Evolutionary conservation across 2,888 invertebrate species (phyloP).

Genomic region (Tenthredo livida): DNA sequence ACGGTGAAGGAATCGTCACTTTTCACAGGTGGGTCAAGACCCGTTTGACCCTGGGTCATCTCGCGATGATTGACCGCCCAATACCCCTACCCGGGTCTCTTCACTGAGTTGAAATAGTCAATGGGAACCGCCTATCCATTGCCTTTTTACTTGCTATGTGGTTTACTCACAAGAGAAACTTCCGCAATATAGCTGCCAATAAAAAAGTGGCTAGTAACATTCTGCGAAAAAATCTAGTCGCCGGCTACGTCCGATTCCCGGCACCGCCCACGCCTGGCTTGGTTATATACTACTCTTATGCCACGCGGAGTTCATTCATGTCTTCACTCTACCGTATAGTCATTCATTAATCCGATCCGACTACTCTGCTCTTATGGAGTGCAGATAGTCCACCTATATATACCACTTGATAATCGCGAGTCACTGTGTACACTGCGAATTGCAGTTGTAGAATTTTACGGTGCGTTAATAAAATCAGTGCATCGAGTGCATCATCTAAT

Average conservation of each 20-base stretch:
- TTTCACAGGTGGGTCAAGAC: background rate
- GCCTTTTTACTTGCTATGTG: background rate
- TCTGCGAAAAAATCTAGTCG: conserved; percentile 63
- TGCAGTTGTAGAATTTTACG: background rate
- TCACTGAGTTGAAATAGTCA: background rate
- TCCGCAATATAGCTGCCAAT: conserved; percentile 26
- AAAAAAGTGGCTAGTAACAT: conserved; percentile 55
- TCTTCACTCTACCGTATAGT: conserved; percentile 72
- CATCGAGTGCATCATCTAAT: background rate
- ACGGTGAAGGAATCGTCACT: background rate
- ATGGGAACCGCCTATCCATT: background rate
- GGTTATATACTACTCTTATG: conserved; percentile 72
- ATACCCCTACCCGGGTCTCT: background rate
- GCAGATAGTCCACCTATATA: background rate
- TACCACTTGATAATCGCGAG: background rate
- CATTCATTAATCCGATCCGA: conserved; percentile 73
- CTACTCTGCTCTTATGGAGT: conserved; percentile 39
- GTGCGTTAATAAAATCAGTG: conserved; percentile 14
- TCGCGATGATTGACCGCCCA: background rate
- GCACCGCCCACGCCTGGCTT: conserved; percentile 38
- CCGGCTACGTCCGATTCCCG: conserved; percentile 12
- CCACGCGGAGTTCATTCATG: conserved; percentile 75
- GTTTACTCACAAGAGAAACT: conserved; percentile 16
- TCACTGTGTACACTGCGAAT: background rate
- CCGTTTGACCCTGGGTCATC: background rate